These are phyloP conservation scores for Nycticryphes semicollaris DNA, from an alignment of 2,113 vertebrate species.

Conservation along the genomic window DNA sequence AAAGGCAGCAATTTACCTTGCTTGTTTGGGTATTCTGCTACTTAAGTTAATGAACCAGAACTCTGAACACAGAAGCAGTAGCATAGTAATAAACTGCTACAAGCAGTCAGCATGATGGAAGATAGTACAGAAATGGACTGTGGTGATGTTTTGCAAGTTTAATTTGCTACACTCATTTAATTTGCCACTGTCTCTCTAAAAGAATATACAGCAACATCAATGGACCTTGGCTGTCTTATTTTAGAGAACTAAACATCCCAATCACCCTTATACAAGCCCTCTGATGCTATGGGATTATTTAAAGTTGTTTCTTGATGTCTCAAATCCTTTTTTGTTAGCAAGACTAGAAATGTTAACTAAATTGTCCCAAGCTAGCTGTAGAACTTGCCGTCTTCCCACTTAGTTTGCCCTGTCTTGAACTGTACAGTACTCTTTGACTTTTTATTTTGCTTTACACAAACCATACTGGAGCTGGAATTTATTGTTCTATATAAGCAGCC, in stretches of 20 bases:
- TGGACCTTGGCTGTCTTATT: not conserved
- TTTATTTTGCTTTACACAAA: not conserved
- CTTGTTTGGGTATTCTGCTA: slow-evolving; percentile 23
- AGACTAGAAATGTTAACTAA: not conserved
- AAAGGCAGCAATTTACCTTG: slow-evolving; percentile 53
- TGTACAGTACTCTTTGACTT: not conserved
- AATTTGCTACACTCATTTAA: slow-evolving; percentile 23
- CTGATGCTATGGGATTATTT: not conserved
- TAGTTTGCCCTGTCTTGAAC: not conserved
- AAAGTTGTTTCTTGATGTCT: not conserved
- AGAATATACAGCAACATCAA: not conserved
- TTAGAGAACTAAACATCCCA: not conserved
- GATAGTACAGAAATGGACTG: not conserved
- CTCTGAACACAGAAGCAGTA: not conserved
- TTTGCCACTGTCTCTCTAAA: not conserved
- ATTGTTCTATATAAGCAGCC: not conserved
- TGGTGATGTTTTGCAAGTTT: not conserved
- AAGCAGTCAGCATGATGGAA: not conserved
- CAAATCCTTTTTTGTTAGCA: not conserved
- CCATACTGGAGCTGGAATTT: not conserved
- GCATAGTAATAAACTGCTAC: slow-evolving; percentile 25
- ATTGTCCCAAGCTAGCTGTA: not conserved
- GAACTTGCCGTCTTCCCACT: not conserved
- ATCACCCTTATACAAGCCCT: not conserved
- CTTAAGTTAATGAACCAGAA: slow-evolving; percentile 52